These are phyloP conservation scores for Acrocephalus arundinaceus DNA, from an alignment of 2,113 vertebrate species.

Conservation along the genomic window DNA sequence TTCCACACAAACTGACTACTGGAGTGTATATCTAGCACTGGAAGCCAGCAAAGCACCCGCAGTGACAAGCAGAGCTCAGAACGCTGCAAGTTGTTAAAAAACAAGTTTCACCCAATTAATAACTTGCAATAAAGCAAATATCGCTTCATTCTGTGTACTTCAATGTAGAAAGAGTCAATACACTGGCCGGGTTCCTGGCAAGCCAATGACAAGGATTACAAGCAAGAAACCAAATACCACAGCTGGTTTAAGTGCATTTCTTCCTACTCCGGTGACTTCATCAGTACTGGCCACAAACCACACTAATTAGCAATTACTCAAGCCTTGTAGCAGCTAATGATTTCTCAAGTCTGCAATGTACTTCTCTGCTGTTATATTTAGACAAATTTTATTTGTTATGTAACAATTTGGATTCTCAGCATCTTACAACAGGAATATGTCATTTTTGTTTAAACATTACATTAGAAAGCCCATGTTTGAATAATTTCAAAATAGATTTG, in stretches of 20 bases:
- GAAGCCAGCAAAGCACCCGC: accelerated
- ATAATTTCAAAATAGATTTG: background rate
- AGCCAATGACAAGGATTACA: background rate
- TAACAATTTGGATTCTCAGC: background rate
- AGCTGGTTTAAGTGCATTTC: background rate
- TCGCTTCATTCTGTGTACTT: background rate
- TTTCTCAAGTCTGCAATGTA: background rate
- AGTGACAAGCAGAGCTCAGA: background rate
- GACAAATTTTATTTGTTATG: background rate
- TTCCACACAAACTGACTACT: background rate
- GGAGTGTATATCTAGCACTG: background rate
- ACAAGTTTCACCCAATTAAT: background rate
- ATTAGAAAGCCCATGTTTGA: background rate
- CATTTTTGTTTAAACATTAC: background rate
- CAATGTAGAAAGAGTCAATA: background rate
- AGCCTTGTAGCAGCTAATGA: background rate
- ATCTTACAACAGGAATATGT: background rate
- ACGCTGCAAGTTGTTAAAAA: background rate
- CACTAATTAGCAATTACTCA: background rate
- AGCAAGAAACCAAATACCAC: background rate
- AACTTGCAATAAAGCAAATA: background rate
- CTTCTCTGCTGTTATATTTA: background rate
- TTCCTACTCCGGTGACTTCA: background rate
- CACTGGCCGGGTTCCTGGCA: background rate
- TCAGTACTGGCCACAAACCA: background rate